Conservation (phyloP, 2,797 vertebrate species). For the Martes flavigula region DNA sequence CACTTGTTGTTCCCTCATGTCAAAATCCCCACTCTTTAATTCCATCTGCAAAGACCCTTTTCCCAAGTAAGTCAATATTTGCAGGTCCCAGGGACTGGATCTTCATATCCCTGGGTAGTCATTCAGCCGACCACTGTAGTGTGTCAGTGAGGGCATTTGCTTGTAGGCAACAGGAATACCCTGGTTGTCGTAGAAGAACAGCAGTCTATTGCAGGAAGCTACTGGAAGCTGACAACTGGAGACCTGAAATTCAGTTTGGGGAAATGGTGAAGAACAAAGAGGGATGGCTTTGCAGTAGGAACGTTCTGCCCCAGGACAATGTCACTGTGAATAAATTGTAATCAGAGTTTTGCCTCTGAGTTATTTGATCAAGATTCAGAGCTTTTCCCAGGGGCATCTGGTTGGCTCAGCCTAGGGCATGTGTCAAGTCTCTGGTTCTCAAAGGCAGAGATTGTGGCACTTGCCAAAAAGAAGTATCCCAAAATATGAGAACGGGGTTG, state of each 20-base stretch:
- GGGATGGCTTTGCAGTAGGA: accelerated
- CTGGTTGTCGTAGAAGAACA: background rate
- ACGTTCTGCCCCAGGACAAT: background rate
- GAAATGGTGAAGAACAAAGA: background rate
- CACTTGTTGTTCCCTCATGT: background rate
- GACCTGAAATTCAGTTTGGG: background rate
- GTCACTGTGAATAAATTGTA: background rate
- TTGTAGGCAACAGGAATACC: background rate
- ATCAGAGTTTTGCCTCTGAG: background rate
- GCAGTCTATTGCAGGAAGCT: background rate
- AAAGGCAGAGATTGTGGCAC: background rate
- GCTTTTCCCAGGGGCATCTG: background rate
- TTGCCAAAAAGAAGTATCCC: background rate
- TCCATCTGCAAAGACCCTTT: background rate
- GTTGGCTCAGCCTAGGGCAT: background rate
- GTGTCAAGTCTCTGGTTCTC: background rate
- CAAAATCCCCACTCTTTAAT: background rate
- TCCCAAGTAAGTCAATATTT: background rate
- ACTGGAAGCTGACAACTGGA: background rate
- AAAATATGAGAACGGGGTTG: background rate
- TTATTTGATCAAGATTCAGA: background rate
- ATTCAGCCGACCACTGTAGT: background rate
- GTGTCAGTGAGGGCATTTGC: background rate
- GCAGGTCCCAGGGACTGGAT: background rate
- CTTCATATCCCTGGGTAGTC: background rate